These are phyloP conservation scores for Kuschelorhynchus macadamiae DNA, from an alignment of 2,888 invertebrate species.

Conservation along the genomic window DNA sequence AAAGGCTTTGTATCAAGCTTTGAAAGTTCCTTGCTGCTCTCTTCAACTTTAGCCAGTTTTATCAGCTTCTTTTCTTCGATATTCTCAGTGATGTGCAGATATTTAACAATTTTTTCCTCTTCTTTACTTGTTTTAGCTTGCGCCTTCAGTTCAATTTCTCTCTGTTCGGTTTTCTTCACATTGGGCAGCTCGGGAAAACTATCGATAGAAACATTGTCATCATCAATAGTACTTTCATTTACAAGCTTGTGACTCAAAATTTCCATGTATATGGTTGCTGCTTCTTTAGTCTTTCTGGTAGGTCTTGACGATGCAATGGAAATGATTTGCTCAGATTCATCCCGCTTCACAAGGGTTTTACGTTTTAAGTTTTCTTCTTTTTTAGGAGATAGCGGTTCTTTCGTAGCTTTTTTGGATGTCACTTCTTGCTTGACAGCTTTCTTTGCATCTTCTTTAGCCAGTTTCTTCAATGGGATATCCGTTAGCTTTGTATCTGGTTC, in stretches of 20 bases:
- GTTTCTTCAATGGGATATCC: background rate
- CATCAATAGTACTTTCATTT: slow-evolving; percentile 74
- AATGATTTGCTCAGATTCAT: slow-evolving; percentile 41
- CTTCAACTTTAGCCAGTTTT: slow-evolving; percentile 19
- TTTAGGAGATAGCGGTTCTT: background rate
- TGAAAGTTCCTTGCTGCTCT: background rate
- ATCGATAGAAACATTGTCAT: slow-evolving; percentile 76
- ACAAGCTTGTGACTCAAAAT: slow-evolving; percentile 79
- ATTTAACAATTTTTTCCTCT: slow-evolving; percentile 46
- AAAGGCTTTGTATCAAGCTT: background rate
- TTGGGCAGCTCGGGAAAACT: slow-evolving; percentile 80
- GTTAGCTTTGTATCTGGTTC: background rate
- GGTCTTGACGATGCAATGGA: slow-evolving; percentile 66
- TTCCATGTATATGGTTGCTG: slow-evolving; percentile 82
- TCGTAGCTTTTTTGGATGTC: too few relatives aligned
- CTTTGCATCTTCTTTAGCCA: slow-evolving; percentile 19
- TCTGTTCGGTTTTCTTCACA: slow-evolving; percentile 74
- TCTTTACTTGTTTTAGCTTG: slow-evolving; percentile 61
- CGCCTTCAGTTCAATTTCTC: slow-evolving; percentile 74
- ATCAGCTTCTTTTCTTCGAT: slow-evolving; percentile 37
- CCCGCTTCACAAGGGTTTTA: slow-evolving; percentile 41
- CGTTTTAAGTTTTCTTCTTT: slow-evolving; percentile 49
- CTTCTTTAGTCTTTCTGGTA: slow-evolving; percentile 81
- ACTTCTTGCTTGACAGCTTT: background rate
- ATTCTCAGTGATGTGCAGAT: slow-evolving; percentile 47